Base-by-base conservation (phyloP, 2,113 vertebrate species). In the Piprites chloris region DNA sequence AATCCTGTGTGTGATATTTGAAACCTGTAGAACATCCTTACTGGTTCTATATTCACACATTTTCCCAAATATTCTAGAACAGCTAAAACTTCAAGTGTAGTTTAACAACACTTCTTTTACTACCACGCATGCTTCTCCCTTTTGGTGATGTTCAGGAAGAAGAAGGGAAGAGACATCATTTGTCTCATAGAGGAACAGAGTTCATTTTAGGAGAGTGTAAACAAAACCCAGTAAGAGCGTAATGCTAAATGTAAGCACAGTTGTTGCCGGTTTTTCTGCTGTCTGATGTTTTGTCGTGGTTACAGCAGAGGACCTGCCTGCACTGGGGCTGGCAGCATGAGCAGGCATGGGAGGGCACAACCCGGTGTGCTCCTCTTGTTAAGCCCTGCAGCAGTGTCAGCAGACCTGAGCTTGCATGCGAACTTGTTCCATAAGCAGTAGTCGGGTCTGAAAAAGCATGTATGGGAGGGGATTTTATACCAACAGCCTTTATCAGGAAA, bases 1-100 rank as follows among this genome's bases (percentile, higher is more conserved):
- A 94, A 49, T 85, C 42, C 35, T 39, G n/a, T 63, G 63, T 96
- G 95, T 94, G 93, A 86, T 44, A 93, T 94, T 83, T 91, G 76
- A 87, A 69, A 75, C 79, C 91, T 91, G 44, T 84, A 49, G 74
- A 95, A 93, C 21, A 59, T 63, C 16, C 75, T 85, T 94, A 81
- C 89, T 87, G 41, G 3, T 46, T 85, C 39, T 53, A 9, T 66
- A 85, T 56, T 74, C 78, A 91, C 42, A 84, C 49, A 69, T 92
- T 94, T 86, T 78, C 62, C 65, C 80, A 96, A 53, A 26, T 83
- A 52, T 63, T 96, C 18, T 47, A 62, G 67, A 82, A 68, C 1
- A 12, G 37, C 23, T 47, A 89, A 27, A 59, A 65, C 9, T 33
- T 76, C 55, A 77, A 49, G 39, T 41, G 5, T 74, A 41, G 44